These are phyloP conservation scores for Thalassarche chlororhynchos DNA, from an alignment of 2,113 vertebrate genomes.

Conservation along the genomic window DNA sequence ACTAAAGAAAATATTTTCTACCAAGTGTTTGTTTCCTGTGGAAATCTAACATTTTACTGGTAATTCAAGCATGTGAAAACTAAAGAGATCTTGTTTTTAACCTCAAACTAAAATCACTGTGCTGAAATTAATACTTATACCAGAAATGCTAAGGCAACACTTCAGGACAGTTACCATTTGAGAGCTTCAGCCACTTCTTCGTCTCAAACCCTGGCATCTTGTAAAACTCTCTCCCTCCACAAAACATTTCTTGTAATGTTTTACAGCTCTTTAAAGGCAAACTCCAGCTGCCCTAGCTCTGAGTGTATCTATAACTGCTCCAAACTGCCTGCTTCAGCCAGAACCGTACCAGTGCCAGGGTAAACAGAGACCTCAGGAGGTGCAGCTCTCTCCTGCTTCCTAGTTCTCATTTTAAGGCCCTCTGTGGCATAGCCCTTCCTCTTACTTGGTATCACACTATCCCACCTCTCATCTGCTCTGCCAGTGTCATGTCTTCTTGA, in stretches of 20 bases:
- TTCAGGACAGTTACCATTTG: not conserved
- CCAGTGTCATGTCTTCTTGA: not conserved
- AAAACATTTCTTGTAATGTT: not conserved
- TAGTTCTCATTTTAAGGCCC: not conserved
- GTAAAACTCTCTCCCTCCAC: not conserved
- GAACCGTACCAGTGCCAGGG: not conserved
- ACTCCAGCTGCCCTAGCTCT: not conserved
- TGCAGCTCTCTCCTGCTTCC: not conserved
- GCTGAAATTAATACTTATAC: not conserved
- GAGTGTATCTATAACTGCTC: not conserved
- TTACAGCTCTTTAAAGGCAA: constrained; percentile 9
- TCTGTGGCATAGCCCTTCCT: not conserved
- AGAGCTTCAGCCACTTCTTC: not conserved
- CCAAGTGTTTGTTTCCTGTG: constrained; percentile 56
- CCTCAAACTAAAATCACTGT: not conserved
- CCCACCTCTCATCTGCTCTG: not conserved
- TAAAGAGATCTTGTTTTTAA: not conserved
- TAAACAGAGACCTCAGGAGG: not conserved
- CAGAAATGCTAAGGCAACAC: not conserved
- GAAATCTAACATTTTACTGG: constrained; percentile 13
- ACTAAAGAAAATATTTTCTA: constrained; percentile 49
- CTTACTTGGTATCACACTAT: not conserved
- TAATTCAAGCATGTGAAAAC: not conserved
- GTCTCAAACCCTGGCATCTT: not conserved
- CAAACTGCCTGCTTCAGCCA: not conserved